phyloP scores from a whole-genome alignment of 2,888 invertebrate genomes.

The Drosophila histrio region DNA sequence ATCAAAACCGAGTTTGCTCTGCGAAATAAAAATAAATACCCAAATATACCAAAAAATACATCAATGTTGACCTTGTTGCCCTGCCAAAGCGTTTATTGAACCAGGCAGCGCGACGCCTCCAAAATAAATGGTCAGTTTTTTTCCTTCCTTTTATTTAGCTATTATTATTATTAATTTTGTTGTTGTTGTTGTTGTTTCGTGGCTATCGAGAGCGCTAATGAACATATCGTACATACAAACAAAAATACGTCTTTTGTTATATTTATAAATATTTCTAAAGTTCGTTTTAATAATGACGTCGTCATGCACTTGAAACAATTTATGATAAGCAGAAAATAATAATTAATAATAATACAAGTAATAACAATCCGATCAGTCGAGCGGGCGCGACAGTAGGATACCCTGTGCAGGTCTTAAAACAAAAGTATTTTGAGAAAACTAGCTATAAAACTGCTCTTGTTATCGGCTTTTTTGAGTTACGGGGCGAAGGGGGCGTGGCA shows the following conservation, averaged over 20 bases:
- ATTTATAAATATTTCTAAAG: conserved; percentile 2
- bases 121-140: conserved; percentile 9
- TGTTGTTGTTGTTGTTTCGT: conserved; percentile 1
- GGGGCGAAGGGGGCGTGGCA: too few species aligned
- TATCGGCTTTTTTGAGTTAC: too few species aligned
- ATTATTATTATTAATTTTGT: conserved; percentile 14
- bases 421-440: too few species aligned
- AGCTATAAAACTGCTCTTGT: too few species aligned
- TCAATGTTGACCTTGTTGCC: conserved; percentile 67
- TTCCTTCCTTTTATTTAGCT: not conserved
- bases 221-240: conserved; percentile 36
- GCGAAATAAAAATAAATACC: not conserved
- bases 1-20: conserved; percentile 8
- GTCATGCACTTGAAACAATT: conserved; percentile 33
- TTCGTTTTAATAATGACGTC: conserved; percentile 30
- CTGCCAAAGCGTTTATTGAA: conserved; percentile 68
- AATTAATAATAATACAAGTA: not conserved
- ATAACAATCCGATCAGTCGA: not conserved
- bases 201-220: conserved; percentile 35
- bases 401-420: too few species aligned
- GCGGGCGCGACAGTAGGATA: too few species aligned
- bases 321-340: conserved; percentile 5
- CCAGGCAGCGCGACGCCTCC: conserved; percentile 49
- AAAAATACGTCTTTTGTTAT: conserved; percentile 7
- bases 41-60: conserved; percentile 34